Base-by-base conservation (phyloP, 2,797 vertebrate genomes). In the Xerus rutilus region DNA sequence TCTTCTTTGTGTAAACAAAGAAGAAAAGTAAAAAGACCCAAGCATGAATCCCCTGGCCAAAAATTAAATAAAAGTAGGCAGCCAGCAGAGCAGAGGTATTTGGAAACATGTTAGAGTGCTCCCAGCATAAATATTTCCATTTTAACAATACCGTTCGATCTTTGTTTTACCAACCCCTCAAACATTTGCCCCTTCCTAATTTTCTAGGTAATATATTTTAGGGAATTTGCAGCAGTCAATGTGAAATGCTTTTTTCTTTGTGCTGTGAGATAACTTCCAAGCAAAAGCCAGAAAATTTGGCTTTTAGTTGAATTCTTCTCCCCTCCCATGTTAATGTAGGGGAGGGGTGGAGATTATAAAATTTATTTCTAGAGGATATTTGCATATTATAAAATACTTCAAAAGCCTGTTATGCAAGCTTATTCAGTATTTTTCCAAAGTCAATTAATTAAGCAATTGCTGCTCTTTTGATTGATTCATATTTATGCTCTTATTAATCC, bases 31-130 rank as follows among this genome's bases (percentile, higher is more conserved):
- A 57, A 78, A 96, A 79, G 47, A 77, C 94, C 45, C 25, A 89
- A 84, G 45, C 3, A 25, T 93, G 65, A 92, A 86, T 18, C 25
- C 35, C 57, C 69, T 91, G 79, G 59, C 65, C 83, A 64, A 96
- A 92, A 93, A 43, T 73, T 47, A 94, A 96, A 85, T 83, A 59
- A 83, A 93, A 78, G 32, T 35, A 87, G 72, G 52, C 49, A 92
- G 85, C 79, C 32, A 78, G 45, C 39, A 96, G 82, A 95, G 35
- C 64, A 86, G 49, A 92, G n/a, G 62, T 30, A 28, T n/a, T 77
- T 92, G 73, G 45, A 69, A 78, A 59, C 0, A 0, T 88, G 32
- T 81, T 39, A 45, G n/a, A 87, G 21, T 76, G 47, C 39, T 93
- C 35, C 15, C 86, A 91, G n/a, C 69, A 15, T 81, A 70, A 77